Percentiles rank a stretch among this genome's conserved stretches.
phyloP scores from a whole-genome alignment of 2,888 invertebrate genomes.

The Agrypnus murinus region DNA sequence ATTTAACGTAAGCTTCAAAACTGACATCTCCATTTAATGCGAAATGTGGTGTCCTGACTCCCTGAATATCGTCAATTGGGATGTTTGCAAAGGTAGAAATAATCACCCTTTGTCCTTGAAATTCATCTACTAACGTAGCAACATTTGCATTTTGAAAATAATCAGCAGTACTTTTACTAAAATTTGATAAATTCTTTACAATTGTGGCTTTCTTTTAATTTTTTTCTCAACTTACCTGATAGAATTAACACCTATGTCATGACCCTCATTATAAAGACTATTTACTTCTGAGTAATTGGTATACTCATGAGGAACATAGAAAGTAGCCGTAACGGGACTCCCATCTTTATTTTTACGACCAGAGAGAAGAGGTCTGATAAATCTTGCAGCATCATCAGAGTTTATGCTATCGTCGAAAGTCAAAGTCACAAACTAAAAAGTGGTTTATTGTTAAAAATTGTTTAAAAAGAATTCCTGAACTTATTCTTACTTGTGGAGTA shows the following conservation, averaged over 20 bases:
- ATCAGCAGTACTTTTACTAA: slow-evolving; percentile 44
- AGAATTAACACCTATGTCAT: slow-evolving; percentile 81
- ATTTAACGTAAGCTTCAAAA: slow-evolving; percentile 74
- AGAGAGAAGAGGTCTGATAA: slow-evolving; percentile 72
- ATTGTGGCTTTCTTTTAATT: background rate
- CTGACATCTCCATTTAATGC: slow-evolving; percentile 75
- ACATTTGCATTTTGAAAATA: slow-evolving; percentile 67
- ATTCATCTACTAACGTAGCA: slow-evolving; percentile 64
- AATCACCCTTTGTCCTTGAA: slow-evolving; percentile 66
- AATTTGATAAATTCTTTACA: background rate
- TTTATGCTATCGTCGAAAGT: slow-evolving; percentile 81
- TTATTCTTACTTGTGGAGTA: slow-evolving; percentile 55
- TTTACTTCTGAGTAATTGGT: slow-evolving; percentile 75
- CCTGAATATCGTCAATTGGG: slow-evolving; percentile 62
- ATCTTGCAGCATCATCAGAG: slow-evolving; percentile 71
- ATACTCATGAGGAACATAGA: slow-evolving; percentile 84
- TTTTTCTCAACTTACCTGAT: slow-evolving; percentile 71
- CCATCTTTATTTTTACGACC: slow-evolving; percentile 78
- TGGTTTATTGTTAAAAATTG: slow-evolving; percentile 10
- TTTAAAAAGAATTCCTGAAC: background rate
- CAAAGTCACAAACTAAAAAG: slow-evolving; percentile 77
- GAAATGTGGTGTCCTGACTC: slow-evolving; percentile 74
- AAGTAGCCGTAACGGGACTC: slow-evolving; percentile 78
- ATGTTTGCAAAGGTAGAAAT: slow-evolving; percentile 67
- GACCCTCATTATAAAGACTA: slow-evolving; percentile 75